Evolutionary conservation across 1,140 invertebrate species (phyloP).

Genomic region (Drosophila trapezifrons): DNA sequence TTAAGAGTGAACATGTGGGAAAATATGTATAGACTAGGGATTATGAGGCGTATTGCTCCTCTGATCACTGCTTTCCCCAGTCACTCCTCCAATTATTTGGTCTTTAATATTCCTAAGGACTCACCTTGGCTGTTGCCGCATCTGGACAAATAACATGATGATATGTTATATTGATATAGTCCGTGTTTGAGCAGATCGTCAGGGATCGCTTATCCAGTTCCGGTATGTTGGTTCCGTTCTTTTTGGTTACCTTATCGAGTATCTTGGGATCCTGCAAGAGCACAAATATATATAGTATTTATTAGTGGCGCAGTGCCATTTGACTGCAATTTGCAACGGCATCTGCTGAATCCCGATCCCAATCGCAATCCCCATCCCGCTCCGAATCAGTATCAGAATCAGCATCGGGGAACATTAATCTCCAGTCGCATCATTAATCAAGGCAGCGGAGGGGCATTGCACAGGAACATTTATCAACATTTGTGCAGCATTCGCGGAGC

Average conservation of each 20-base stretch:
- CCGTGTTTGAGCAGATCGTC: constrained; percentile 99
- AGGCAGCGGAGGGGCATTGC: constrained; percentile 18
- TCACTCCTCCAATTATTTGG: neutral
- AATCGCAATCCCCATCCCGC: neutral
- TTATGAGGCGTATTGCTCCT: neutral
- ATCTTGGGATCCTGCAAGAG: constrained; percentile 92
- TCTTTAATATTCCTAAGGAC: neutral
- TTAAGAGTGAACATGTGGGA: neutral
- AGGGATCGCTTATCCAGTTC: constrained; percentile 96
- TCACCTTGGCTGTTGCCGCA: constrained; percentile 95
- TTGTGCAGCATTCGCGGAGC: constrained; percentile 52
- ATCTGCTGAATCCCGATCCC: neutral
- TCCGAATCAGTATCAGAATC: constrained; percentile 10
- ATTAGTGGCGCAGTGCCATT: constrained; percentile 27
- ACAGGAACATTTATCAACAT: constrained; percentile 73
- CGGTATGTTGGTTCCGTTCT: constrained; percentile 88
- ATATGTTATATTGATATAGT: constrained; percentile 99
- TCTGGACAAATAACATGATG: constrained; percentile 98
- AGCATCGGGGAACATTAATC: constrained; percentile 66
- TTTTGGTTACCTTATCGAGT: constrained; percentile 90
- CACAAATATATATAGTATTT: constrained; percentile 18
- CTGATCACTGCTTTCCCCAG: neutral
- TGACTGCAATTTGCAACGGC: constrained; percentile 59
- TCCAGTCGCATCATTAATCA: constrained; percentile 75
- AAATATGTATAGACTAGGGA: neutral